These are phyloP conservation scores for Camponotus pennsylvanicus DNA, from an alignment of 1,140 invertebrate species.

Conservation along the genomic window DNA sequence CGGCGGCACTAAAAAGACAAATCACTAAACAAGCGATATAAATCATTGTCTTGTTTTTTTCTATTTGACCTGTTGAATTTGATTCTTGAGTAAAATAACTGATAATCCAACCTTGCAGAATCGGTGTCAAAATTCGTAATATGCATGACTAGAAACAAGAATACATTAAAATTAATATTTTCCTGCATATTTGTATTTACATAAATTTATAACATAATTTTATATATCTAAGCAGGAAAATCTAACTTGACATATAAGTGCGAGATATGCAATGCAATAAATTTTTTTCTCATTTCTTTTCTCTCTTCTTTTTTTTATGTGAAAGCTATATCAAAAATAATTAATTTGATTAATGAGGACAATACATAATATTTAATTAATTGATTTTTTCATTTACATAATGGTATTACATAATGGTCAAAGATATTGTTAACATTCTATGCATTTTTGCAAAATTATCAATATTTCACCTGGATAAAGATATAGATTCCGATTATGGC, in stretches of 20 bases:
- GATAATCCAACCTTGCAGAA: constrained; percentile 87
- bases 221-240: no score
- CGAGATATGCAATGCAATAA: no score
- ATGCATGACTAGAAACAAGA: background rate
- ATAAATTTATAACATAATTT: background rate
- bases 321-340: no score
- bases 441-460: background rate
- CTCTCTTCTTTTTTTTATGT: background rate
- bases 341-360: no score
- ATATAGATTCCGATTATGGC: constrained; percentile 81
- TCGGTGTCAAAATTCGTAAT: constrained; percentile 83
- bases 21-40: constrained; percentile 81
- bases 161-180: background rate
- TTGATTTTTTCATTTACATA: no score
- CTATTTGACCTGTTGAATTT: constrained; percentile 58
- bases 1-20: constrained; percentile 77
- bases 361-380: no score
- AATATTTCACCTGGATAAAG: constrained; percentile 72
- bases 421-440: background rate
- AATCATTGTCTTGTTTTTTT: constrained; percentile 76
- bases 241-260: no score
- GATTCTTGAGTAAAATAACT: constrained; percentile 84
- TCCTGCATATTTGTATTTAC: background rate
- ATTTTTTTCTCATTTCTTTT: no score
- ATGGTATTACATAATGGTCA: no score